Base-by-base conservation (phyloP, 2,113 vertebrate species). In the Myiopsitta monachus region DNA sequence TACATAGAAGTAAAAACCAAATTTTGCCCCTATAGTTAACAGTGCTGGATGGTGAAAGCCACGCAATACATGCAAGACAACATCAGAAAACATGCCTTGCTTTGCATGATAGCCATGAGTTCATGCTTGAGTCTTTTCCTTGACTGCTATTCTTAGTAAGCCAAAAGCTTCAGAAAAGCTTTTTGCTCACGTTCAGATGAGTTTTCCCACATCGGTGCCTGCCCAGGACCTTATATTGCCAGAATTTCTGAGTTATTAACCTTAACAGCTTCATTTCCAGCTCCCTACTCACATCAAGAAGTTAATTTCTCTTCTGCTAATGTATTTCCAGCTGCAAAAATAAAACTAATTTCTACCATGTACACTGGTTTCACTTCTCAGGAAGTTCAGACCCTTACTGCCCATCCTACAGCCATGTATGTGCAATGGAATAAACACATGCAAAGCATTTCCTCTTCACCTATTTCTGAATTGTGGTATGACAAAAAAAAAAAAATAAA, bases 31-130 rank as follows among this genome's bases (percentile, higher is more conserved):
- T 81, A 3, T 6, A 83, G 7, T 41, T 68, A 69, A 46, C 8
- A n/a, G 38, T 11, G 46, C 43, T 33, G 22, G 39, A 22, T 55
- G 38, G 12, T 36, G 39, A 38, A 11, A 55, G 4, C 27, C 28
- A 41, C 4, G 1, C 33, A 44, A 13, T 9, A 49, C 8, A 1
- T 9, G 14, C 30, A 41, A 13, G 6, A 17, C 0, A 5, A 5
- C 11, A 27, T 52, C 43, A 46, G 61, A 9, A 80, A 47, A 62
- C 38, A 51, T 4, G 16, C 7, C 28, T 52, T 51, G 27, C 41
- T 51, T 51, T 52, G 68, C 30, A 3, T 30, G 38, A 61, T 5
- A 64, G 9, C n/a, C 16, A 3, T 2, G n/a, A 36, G 10, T 30
- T 76, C 18, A 2, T 9, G 21, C 10, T 19, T 16, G 4, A 2